Percentiles rank a stretch among this genome's conserved stretches.
Conservation (phyloP, 2,888 invertebrate species). For the Gibbula magus region DNA sequence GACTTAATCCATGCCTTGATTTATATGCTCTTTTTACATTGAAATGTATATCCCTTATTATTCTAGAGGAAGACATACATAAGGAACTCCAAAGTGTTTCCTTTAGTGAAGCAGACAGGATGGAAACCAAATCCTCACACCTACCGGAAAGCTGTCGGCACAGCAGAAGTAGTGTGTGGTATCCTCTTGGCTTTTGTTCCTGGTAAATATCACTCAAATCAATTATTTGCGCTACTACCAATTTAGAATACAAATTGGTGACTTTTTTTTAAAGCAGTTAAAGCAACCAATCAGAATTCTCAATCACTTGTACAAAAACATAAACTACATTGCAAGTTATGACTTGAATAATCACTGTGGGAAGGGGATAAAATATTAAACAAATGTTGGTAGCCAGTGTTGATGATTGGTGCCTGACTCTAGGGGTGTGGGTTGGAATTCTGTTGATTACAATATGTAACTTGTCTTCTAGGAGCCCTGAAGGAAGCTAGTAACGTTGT, state of each 20-base stretch:
- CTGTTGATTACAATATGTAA: background rate
- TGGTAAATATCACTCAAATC: constrained; percentile 53
- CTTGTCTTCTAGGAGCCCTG: constrained; percentile 85
- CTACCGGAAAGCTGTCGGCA: constrained; percentile 72
- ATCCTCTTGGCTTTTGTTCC: constrained; percentile 71
- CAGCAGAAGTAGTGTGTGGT: constrained; percentile 73
- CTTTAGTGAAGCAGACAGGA: constrained; percentile 67
- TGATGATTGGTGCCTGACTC: too few relatives aligned
- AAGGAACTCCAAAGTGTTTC: constrained; percentile 73
- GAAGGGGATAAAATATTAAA: too few relatives aligned
- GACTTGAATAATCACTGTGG: too few relatives aligned
- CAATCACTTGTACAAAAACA: too few relatives aligned
- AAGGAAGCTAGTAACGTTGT: constrained; percentile 92
- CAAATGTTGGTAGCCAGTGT: too few relatives aligned
- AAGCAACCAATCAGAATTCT: too few relatives aligned
- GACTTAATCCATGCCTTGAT: background rate
- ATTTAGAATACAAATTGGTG: too few relatives aligned
- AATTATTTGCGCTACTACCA: too few relatives aligned
- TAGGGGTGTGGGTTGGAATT: too few relatives aligned
- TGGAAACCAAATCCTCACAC: constrained; percentile 74
- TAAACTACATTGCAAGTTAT: too few relatives aligned
- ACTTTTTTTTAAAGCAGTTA: too few relatives aligned
- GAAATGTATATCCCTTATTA: constrained; percentile 13
- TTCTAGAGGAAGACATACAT: constrained; percentile 74
- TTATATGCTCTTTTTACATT: background rate